Percentiles rank a stretch among this genome's conserved stretches.
phyloP scores from a whole-genome alignment of 1,140 invertebrate species.

The Yoshiicerus persimilis region DNA sequence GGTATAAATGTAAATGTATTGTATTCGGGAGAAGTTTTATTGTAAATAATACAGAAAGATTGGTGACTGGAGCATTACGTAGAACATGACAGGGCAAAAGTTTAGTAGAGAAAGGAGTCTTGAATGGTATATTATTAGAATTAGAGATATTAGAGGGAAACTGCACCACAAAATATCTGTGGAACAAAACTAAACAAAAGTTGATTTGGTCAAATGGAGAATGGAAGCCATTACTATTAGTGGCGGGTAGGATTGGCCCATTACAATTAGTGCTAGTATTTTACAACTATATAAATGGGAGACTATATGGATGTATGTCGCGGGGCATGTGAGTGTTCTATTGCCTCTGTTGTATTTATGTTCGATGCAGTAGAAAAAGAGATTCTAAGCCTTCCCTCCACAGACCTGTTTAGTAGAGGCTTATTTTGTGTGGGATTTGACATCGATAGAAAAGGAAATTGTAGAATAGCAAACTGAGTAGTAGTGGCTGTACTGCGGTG shows the following conservation, averaged over 20 bases:
- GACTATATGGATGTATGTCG: neutral
- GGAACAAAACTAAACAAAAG: neutral
- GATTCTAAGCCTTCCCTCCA: neutral
- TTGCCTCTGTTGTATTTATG: neutral
- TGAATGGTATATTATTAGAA: neutral
- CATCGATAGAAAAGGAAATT: slow-evolving; percentile 14
- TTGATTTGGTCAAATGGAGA: neutral
- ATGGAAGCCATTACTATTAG: slow-evolving; percentile 18
- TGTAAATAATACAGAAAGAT: neutral
- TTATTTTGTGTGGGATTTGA: neutral
- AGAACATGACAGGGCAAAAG: slow-evolving; percentile 15
- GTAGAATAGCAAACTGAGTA: neutral
- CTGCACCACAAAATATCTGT: neutral
- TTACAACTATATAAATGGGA: neutral
- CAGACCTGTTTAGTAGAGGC: neutral
- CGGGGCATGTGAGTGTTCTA: neutral
- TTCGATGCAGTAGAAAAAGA: neutral
- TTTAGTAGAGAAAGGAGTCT: neutral
- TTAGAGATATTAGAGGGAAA: neutral
- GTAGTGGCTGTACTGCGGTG: neutral
- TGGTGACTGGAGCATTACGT: neutral
- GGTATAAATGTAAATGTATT: neutral
- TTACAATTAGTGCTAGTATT: slow-evolving; percentile 25
- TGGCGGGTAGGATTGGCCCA: slow-evolving; percentile 2
- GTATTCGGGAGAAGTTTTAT: too few species aligned